phyloP scores from a whole-genome alignment of 2,888 invertebrate genomes.

The Machimus rusticus region DNA sequence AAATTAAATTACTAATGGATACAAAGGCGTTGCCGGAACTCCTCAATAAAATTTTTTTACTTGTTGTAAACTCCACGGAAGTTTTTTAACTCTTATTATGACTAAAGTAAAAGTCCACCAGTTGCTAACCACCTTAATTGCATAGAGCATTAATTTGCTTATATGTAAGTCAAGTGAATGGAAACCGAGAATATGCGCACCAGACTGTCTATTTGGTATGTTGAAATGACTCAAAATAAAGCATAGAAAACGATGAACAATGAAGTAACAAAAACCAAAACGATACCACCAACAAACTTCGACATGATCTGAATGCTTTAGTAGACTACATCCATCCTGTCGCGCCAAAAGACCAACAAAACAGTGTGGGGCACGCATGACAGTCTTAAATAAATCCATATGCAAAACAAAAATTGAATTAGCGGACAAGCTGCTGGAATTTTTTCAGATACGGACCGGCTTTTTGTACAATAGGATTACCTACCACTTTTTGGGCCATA shows the following conservation, averaged over 20 bases:
- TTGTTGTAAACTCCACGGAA: background rate
- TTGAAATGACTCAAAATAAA: background rate
- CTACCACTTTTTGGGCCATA: background rate
- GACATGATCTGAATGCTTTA: background rate
- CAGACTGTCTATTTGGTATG: background rate
- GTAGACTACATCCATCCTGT: background rate
- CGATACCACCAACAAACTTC: background rate
- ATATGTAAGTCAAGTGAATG: background rate
- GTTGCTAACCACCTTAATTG: background rate
- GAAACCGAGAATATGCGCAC: background rate
- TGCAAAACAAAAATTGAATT: background rate
- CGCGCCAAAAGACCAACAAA: background rate
- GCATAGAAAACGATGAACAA: background rate
- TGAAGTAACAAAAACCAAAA: background rate
- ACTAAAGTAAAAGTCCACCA: background rate
- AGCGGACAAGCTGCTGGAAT: background rate
- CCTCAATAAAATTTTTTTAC: background rate
- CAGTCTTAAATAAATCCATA: background rate
- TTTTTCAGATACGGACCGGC: background rate
- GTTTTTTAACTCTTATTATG: background rate
- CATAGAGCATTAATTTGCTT: background rate
- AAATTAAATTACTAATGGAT: background rate
- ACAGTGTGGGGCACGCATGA: background rate
- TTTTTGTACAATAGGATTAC: background rate
- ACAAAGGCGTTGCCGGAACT: background rate